Conservation (phyloP, 2,113 vertebrate species). For the Aleadryas rufinucha region DNA sequence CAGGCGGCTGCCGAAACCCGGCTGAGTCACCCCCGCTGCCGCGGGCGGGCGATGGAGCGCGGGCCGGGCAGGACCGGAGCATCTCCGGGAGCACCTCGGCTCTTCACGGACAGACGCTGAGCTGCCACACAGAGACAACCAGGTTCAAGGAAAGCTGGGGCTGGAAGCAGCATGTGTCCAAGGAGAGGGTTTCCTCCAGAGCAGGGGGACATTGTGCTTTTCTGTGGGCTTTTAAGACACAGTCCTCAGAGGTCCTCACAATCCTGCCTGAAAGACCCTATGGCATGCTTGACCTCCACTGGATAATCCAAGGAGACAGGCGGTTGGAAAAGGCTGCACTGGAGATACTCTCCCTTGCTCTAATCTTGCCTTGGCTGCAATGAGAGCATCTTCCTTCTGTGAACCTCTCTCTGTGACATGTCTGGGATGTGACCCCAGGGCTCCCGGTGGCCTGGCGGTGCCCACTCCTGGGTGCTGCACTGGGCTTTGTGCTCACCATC, state of each 20-base stretch:
- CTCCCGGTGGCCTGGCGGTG: rapidly evolving
- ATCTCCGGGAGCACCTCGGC: background rate
- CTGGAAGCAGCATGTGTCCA: background rate
- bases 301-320: background rate
- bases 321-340: background rate
- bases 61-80: background rate
- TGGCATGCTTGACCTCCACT: background rate
- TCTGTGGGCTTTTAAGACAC: rapidly evolving
- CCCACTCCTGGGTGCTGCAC: background rate
- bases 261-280: background rate
- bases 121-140: background rate
- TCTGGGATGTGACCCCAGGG: rapidly evolving
- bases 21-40: background rate
- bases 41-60: rapidly evolving
- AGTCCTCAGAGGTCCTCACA: background rate
- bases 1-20: background rate
- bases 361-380: background rate
- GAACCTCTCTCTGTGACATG: rapidly evolving
- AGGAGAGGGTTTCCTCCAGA: background rate
- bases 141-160: background rate
- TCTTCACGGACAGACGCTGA: background rate
- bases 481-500: background rate
- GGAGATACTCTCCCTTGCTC: background rate
- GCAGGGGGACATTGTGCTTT: background rate
- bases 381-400: background rate